phyloP scores from a whole-genome alignment of 2,888 invertebrate species.

The Anorthoa munda region DNA sequence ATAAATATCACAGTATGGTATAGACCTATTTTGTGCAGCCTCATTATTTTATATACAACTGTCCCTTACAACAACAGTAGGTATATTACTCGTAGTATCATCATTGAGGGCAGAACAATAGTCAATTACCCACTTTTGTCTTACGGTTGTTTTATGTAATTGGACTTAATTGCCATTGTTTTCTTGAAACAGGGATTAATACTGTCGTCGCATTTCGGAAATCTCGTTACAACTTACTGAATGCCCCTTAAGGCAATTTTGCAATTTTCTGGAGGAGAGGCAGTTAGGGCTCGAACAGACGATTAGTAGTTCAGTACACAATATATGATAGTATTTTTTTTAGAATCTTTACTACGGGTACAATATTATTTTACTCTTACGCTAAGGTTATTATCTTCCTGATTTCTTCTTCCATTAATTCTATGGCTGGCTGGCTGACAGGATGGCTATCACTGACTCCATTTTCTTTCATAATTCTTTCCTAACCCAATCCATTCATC shows the following conservation, averaged over 20 bases:
- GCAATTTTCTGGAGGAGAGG: slow-evolving; percentile 8
- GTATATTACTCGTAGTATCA: slow-evolving; percentile 6
- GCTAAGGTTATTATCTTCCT: no score
- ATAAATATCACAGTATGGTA: neutral
- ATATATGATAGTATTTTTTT: no score
- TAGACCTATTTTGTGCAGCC: neutral
- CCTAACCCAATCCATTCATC: no score
- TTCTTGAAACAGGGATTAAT: slow-evolving; percentile 52
- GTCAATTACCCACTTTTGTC: slow-evolving; percentile 47
- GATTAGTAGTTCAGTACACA: neutral
- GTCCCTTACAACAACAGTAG: slow-evolving; percentile 5
- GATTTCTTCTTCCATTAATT: no score
- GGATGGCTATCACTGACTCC: no score
- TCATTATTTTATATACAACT: slow-evolving; percentile 8
- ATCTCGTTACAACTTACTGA: slow-evolving; percentile 60
- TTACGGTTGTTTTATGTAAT: slow-evolving; percentile 37
- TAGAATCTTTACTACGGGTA: no score
- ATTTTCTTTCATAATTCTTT: no score
- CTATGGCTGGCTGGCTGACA: no score
- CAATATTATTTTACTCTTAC: no score
- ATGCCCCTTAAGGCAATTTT: slow-evolving; percentile 38
- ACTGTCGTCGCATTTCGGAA: slow-evolving; percentile 50
- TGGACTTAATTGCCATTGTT: slow-evolving; percentile 55
- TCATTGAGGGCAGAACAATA: slow-evolving; percentile 27
- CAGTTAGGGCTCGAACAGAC: neutral